Conservation (phyloP, 1,140 invertebrate genomes). For the Antheraea mylitta region DNA sequence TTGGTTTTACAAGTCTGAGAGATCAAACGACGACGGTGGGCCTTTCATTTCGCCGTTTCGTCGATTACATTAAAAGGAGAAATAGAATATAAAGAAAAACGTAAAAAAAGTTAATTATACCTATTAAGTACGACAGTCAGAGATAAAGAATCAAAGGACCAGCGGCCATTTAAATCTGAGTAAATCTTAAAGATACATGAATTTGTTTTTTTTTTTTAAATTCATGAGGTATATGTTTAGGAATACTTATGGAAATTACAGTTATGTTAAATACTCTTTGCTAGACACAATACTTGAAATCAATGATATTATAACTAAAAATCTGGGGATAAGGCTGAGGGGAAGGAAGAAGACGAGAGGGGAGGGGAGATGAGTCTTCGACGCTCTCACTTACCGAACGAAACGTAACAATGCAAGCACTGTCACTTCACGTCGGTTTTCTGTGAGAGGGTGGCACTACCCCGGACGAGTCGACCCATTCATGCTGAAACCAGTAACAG, state of each 20-base stretch:
- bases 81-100: conserved; percentile 22
- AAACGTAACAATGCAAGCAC: no score
- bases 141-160: conserved; percentile 43
- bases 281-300: no score
- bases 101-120: conserved; percentile 31
- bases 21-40: conserved; percentile 27
- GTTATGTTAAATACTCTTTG: not conserved
- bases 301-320: no score
- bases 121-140: conserved; percentile 30
- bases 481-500: no score
- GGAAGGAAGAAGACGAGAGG: no score
- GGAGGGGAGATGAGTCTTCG: no score
- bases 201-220: not conserved
- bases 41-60: conserved; percentile 31
- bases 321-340: no score
- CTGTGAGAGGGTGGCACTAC: no score
- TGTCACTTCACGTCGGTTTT: no score
- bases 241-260: not conserved
- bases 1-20: conserved; percentile 35
- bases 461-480: no score
- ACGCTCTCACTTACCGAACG: no score
- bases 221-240: not conserved
- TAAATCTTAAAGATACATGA: conserved; percentile 14
- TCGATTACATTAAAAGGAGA: conserved; percentile 31
- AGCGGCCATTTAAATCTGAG: conserved; percentile 16